Percentiles rank a stretch among this genome's conserved stretches.
phyloP scores from a whole-genome alignment of 37 sponge, comb jelly and placozoan species.

The Crambe crambe region DNA sequence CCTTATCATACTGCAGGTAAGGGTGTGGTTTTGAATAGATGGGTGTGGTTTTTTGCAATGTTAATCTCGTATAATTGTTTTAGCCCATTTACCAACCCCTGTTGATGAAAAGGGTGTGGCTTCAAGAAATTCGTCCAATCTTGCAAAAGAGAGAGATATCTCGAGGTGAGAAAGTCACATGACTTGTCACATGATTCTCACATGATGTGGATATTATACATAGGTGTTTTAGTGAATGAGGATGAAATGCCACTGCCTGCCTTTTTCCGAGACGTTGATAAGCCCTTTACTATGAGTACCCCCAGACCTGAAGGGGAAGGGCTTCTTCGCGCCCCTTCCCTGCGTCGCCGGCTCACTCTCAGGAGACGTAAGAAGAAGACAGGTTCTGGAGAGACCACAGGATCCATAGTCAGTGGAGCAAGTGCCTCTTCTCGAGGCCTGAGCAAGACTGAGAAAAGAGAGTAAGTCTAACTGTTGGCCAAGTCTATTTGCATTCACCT shows the following conservation, averaged over 20 bases:
- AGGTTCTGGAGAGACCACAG: background rate
- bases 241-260: conserved; percentile 30
- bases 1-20: conserved; percentile 43
- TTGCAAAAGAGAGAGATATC: conserved; percentile 4
- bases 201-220: background rate
- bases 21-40: background rate
- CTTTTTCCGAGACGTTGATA: background rate
- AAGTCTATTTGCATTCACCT: too few species aligned
- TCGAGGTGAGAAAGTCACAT: conserved; percentile 9
- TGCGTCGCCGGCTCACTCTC: conserved; percentile 14
- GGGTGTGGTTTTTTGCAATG: background rate
- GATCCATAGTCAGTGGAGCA: background rate
- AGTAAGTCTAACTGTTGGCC: background rate
- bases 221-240: conserved; percentile 10
- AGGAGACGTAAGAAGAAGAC: background rate
- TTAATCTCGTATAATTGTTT: background rate
- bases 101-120: conserved; percentile 6
- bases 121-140: conserved; percentile 15
- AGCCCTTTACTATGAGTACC: background rate
- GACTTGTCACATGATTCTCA: conserved; percentile 19
- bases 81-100: background rate
- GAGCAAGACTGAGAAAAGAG: background rate
- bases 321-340: conserved; percentile 14
- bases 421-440: too few species aligned
- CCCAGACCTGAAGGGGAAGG: background rate